Evolutionary conservation across 2,797 vertebrate species (phyloP).

Genomic region (Natrix natrix): DNA sequence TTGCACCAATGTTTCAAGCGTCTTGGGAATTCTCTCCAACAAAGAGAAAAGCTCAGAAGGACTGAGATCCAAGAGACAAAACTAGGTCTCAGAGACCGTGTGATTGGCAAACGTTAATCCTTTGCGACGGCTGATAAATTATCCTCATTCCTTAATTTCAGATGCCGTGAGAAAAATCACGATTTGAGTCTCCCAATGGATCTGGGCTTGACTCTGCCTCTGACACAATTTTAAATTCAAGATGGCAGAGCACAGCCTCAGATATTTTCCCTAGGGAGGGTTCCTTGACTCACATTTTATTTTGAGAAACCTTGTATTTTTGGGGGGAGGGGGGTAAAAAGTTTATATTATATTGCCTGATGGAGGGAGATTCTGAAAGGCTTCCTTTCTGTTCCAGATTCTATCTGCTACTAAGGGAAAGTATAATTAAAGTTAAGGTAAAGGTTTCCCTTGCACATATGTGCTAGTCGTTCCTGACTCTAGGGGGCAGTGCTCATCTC

Average conservation of each 20-base stretch:
- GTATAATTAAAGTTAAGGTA: no score
- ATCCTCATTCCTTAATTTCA: background rate
- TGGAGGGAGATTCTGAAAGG: background rate
- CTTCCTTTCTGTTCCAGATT: background rate
- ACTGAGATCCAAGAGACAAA: background rate
- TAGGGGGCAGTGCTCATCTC: no score
- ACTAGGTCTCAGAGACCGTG: background rate
- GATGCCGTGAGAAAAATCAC: background rate
- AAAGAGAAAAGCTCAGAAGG: background rate
- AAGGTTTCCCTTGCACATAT: no score
- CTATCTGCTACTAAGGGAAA: background rate
- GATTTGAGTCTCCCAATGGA: background rate
- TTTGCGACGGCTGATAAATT: background rate
- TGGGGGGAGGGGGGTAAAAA: background rate
- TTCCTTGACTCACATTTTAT: background rate
- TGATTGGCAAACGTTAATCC: background rate
- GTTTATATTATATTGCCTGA: background rate
- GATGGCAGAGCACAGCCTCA: background rate
- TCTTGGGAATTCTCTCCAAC: background rate
- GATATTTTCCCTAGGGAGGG: background rate
- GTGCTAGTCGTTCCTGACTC: no score
- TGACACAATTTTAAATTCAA: background rate
- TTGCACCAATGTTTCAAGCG: background rate
- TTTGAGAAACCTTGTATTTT: background rate
- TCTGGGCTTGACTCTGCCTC: background rate